These are phyloP conservation scores for Drosophila quinaria DNA, from an alignment of 2,888 invertebrate genomes.

Conservation along the genomic window DNA sequence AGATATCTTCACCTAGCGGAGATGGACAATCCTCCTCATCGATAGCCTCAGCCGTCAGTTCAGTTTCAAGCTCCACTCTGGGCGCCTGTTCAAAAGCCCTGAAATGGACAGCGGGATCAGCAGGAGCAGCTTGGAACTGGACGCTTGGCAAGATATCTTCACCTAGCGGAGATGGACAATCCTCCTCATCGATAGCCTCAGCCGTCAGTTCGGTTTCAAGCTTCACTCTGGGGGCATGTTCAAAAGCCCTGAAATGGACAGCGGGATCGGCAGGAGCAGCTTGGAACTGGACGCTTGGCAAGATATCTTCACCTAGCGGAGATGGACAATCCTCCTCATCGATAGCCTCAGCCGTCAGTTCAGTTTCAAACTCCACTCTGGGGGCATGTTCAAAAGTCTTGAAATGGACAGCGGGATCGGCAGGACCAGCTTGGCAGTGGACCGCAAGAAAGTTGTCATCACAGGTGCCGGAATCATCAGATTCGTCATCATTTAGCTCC, in stretches of 20 bases:
- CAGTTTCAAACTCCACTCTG: conserved; percentile 1
- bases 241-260: background rate
- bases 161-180: background rate
- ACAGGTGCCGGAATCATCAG: background rate
- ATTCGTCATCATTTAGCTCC: background rate
- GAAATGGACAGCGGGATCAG: background rate
- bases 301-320: background rate
- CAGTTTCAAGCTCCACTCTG: conserved; percentile 1
- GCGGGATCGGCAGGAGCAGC: background rate
- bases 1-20: background rate
- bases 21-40: background rate
- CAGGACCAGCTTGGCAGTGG: conserved; percentile 4
- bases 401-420: conserved; percentile 1
- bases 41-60: conserved; percentile 2
- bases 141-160: background rate
- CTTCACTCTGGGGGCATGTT: background rate
- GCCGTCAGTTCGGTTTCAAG: background rate
- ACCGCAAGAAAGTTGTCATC: background rate
- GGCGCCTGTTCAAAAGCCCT: background rate
- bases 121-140: conserved; percentile 1
- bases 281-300: background rate
- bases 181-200: background rate
- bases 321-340: background rate
- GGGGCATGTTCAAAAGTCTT: conserved; percentile 3
- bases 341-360: background rate